Conservation (phyloP, 2,888 invertebrate genomes). For the Rotaria magnacalcarata region DNA sequence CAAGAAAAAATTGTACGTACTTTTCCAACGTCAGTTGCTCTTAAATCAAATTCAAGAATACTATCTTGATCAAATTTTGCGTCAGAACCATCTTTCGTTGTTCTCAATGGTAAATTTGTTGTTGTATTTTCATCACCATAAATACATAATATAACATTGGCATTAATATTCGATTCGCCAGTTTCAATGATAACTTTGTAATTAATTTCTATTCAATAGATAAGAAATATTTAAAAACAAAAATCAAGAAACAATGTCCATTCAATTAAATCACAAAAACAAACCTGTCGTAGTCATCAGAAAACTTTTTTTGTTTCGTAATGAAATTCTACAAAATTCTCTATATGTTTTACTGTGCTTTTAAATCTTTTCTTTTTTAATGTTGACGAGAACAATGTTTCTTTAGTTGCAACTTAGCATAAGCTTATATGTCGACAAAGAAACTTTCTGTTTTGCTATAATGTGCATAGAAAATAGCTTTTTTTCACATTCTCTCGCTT, state of each 20-base stretch:
- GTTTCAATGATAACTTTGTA: background rate
- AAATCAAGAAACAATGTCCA: too few species aligned
- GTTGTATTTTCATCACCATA: background rate
- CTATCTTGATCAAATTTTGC: background rate
- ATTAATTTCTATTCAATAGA: background rate
- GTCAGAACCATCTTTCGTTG: background rate
- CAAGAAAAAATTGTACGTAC: background rate
- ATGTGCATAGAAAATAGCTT: too few species aligned
- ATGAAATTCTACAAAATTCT: background rate
- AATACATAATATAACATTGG: background rate
- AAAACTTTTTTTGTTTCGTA: background rate
- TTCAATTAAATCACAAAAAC: background rate
- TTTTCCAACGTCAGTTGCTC: slow-evolving; percentile 4
- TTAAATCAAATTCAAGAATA: background rate
- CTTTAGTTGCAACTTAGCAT: background rate
- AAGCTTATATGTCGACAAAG: background rate
- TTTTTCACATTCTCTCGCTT: too few species aligned
- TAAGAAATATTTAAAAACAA: background rate
- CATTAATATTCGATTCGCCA: background rate
- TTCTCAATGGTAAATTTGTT: background rate
- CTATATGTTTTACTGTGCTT: background rate
- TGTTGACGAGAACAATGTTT: background rate
- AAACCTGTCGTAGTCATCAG: background rate
- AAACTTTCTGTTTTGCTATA: background rate
- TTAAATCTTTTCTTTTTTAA: too few species aligned